phyloP scores from a whole-genome alignment of 1,140 invertebrate species.

The Drosophila nikananu region DNA sequence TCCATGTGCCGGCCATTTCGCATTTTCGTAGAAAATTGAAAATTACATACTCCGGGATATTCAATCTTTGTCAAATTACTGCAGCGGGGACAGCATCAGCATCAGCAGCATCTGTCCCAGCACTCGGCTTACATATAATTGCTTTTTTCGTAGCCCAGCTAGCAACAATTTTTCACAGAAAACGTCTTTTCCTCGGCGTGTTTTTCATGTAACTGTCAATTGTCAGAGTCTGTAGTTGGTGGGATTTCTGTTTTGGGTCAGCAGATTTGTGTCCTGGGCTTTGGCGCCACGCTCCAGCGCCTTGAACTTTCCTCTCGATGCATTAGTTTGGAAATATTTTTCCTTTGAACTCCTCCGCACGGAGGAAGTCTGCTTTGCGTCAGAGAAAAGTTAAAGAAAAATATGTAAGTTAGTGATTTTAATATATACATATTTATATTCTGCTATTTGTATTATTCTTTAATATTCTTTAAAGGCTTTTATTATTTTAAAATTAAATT shows the following conservation, averaged over 20 bases:
- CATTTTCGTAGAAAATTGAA: constrained; percentile 40
- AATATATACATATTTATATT: too few species aligned
- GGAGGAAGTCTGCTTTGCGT: background rate
- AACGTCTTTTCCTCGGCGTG: constrained; percentile 9
- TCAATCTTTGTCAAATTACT: constrained; percentile 58
- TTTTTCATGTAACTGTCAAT: constrained; percentile 66
- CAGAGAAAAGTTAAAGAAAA: background rate
- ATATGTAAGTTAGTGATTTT: too few species aligned
- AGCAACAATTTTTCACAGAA: constrained; percentile 41
- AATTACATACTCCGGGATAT: constrained; percentile 52
- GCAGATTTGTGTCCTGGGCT: constrained; percentile 26
- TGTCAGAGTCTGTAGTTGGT: constrained; percentile 45
- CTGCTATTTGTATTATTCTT: too few species aligned
- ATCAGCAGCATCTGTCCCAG: constrained; percentile 8
- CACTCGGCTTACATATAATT: constrained; percentile 50
- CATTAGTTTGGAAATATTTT: constrained; percentile 13
- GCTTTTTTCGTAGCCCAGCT: constrained; percentile 27
- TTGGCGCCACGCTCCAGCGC: constrained; percentile 23
- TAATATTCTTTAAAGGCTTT: too few species aligned
- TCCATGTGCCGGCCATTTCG: constrained; percentile 15
- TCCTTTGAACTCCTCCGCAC: constrained; percentile 7
- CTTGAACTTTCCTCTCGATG: constrained; percentile 13
- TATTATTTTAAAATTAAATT: too few species aligned
- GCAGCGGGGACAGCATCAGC: constrained; percentile 24
- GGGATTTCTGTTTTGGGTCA: constrained; percentile 45